A percentile compares a stretch with the other conserved stretches of the same genome.
Evolutionary conservation across 2,888 invertebrate species (phyloP).

Genomic region (Hylaea fasciaria): DNA sequence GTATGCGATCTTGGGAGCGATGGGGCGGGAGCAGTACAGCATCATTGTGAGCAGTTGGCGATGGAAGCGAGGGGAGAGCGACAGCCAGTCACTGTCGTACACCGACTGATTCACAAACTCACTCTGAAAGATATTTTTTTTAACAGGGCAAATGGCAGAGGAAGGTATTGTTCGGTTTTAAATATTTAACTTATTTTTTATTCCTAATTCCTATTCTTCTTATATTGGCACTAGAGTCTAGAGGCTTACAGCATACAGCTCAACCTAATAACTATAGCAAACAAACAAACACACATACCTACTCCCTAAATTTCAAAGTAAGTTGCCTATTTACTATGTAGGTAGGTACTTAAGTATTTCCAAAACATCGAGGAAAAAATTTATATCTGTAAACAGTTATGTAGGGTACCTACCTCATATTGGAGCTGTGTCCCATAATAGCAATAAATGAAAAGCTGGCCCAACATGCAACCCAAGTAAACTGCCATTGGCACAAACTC

Average conservation of each 20-base stretch:
- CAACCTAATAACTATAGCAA: no score
- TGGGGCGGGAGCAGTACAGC: slow-evolving; percentile 57
- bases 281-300: background rate
- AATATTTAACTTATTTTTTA: no score
- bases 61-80: slow-evolving; percentile 62
- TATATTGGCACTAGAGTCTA: no score
- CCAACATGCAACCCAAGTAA: slow-evolving; percentile 70
- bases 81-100: slow-evolving; percentile 63
- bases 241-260: no score
- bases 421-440: slow-evolving; percentile 71
- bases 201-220: no score
- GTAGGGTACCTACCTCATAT: slow-evolving; percentile 57
- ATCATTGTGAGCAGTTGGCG: slow-evolving; percentile 65
- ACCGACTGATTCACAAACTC: slow-evolving; percentile 64
- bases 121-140: slow-evolving; percentile 65
- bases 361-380: no score
- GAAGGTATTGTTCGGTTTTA: no score
- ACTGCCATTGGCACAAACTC: slow-evolving; percentile 67
- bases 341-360: no score
- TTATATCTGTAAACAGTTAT: no score
- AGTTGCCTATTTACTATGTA: no score
- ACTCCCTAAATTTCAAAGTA: no score
- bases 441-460: slow-evolving; percentile 73
- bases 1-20: slow-evolving; percentile 63
- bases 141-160: no score